Evolutionary conservation across 2,888 invertebrate genomes (phyloP), one percentile per base, ranked within the genome.

Genomic region (Polydrusus tereticollis): DNA sequence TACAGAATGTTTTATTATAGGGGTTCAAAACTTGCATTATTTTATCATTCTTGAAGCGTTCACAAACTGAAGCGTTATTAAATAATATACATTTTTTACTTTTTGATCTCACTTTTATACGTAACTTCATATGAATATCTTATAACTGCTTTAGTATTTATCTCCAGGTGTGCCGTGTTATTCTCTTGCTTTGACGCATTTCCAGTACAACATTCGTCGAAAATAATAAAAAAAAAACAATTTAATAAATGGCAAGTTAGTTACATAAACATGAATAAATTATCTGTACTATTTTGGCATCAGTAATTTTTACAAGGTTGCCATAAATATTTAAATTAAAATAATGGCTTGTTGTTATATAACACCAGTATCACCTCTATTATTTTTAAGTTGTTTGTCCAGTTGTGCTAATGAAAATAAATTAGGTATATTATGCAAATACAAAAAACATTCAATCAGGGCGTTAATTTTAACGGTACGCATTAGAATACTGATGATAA

Each of bases 301-400:
- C 52, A 10, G 52, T 55, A 55, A 55, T 55, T 55, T 55, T 55
- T 55, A 55, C 52, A 55, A 55, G 52, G 52, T 55, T 55, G 52
- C 52, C 52, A 29, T 55, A 18, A 55, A 55, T 55, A 55, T 55
- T 55, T 55, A 29, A 55, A 55, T 55, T 29, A 55, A 55, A 55
- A 55, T 55, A 55, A 55, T 55, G 52, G 18, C 29, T 29, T 10
- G 52, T 29, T 10, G 52, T 55, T 55, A 55, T 55, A 29, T 55
- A 55, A 55, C 29, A 55, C 52, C 52, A 55, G 52, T 55, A 29
- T 29, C 29, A 55, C 26, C 29, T n/a, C n/a, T 55, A 55, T 55
- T 26, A 55, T 55, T 55, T 55, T 55, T 29, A 10, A 55, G 16
- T 55, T 55, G 52, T 55, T 55, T 55, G 29, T 55, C 18, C 29